Conservation (phyloP, 2,888 invertebrate species). For the Nycteola revayana region DNA sequence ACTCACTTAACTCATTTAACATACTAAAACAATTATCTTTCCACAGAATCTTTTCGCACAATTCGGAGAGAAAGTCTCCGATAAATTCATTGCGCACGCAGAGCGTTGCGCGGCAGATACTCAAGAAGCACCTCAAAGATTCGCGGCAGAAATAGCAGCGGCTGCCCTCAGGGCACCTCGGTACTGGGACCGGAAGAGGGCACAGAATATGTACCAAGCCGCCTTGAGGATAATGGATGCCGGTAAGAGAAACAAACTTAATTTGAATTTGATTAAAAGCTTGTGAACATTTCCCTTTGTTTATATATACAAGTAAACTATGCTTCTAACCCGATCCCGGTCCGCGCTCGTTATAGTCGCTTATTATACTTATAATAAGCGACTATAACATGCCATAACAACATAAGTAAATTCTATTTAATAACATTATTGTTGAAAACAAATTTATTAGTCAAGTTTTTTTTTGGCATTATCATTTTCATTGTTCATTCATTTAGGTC, state of each 20-base stretch:
- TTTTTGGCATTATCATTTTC: too few relatives aligned
- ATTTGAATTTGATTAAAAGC: background rate
- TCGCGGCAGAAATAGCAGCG: constrained; percentile 90
- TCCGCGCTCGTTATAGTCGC: too few relatives aligned
- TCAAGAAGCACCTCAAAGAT: constrained; percentile 90
- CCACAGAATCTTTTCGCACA: constrained; percentile 87
- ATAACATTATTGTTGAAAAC: too few relatives aligned
- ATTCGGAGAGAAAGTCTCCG: constrained; percentile 85
- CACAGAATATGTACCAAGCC: constrained; percentile 81
- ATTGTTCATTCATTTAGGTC: too few relatives aligned
- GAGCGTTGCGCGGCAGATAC: constrained; percentile 84
- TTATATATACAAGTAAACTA: background rate
- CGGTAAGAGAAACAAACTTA: constrained; percentile 35
- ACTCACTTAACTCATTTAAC: too few relatives aligned
- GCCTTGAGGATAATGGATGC: constrained; percentile 84
- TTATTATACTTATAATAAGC: too few relatives aligned
- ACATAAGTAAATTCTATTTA: too few relatives aligned
- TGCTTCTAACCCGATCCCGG: too few relatives aligned
- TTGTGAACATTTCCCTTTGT: background rate
- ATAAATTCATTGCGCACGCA: constrained; percentile 84
- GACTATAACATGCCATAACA: too few relatives aligned
- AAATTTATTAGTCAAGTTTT: too few relatives aligned
- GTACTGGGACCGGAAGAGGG: constrained; percentile 88
- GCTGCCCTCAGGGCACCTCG: constrained; percentile 91
- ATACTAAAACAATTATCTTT: too few relatives aligned